Evolutionary conservation across 2,797 vertebrate genomes (phyloP).

Genomic region (Sciurus vulgaris): DNA sequence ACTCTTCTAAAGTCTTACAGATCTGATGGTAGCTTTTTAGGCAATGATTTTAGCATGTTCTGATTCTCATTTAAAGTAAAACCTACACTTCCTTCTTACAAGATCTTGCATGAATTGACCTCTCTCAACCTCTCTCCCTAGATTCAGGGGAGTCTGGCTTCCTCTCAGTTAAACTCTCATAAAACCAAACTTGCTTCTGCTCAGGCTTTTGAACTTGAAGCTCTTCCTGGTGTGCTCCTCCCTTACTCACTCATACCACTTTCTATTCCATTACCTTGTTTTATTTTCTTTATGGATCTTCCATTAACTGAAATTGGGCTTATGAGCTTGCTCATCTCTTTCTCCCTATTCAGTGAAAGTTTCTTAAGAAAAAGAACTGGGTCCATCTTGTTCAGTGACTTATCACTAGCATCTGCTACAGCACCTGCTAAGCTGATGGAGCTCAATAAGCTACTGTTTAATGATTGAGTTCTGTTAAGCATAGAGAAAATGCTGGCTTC

Average conservation of each 20-base stretch:
- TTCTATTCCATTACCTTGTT: not conserved
- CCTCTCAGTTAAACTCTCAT: not conserved
- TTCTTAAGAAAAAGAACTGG: not conserved
- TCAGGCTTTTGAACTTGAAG: not conserved
- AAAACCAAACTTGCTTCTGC: not conserved
- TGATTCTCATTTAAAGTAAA: not conserved
- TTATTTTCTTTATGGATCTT: constrained; percentile 47
- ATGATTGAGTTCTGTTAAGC: not conserved
- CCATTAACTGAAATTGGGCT: not conserved
- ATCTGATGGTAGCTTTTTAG: not conserved
- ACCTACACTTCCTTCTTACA: constrained; percentile 6
- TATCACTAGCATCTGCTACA: not conserved
- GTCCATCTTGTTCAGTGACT: not conserved
- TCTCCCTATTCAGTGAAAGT: not conserved
- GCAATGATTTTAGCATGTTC: not conserved
- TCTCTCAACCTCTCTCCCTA: not conserved
- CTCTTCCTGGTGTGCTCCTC: not conserved
- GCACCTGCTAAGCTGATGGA: not conserved
- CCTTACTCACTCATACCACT: not conserved
- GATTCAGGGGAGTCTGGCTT: not conserved
- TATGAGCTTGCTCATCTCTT: not conserved
- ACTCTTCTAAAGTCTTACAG: not conserved
- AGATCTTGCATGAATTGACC: not conserved
- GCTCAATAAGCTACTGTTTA: not conserved
- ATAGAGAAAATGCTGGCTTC: not conserved